Base-by-base conservation (phyloP, 1,140 invertebrate species). In the Orussus abietinus region DNA sequence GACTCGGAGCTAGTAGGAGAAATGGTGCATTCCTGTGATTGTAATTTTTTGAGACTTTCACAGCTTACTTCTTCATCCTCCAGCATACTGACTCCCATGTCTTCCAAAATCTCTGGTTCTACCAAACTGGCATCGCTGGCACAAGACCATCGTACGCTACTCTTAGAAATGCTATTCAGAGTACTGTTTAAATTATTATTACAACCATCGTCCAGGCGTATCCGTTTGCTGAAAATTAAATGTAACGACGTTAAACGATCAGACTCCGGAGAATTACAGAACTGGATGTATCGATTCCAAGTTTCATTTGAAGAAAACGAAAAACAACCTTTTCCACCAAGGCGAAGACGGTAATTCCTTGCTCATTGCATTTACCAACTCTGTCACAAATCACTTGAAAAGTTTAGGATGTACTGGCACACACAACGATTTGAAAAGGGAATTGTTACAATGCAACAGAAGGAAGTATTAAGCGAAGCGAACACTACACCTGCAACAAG, bases 31-130 rank as follows among this genome's bases (percentile, higher is more conserved):
- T 64, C 59, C 15, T 58, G 50, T 3, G 62, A 64, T 17, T 51
- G 42, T 38, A 64, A 55, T 32, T 59, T 59, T 41, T 55, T 64
- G 9, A 51, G 25, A 43, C 55, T 63, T 18, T 67, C 59, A 29
- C 42, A 51, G 30, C 55, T 66, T 1, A 35, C 35, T 35, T 55
- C 56, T 34, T 66, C 66, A 43, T 72, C 66, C 4, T 70, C 71
- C 11, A 75, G 39, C 62, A 74, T 72, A 29, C 69, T 58, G 3
- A 75, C 72, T 10, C 72, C 72, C 63, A 74, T 68, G 17, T 75
- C 72, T 43, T 72, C 64, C 41, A 75, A 46, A 28, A 75, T 70
- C 38, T 74, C 72, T 12, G 69, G 59, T 39, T 74, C 68, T 9
- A 70, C 64, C 4, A 72, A 39, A 56, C 57, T 71, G 4, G 54